Conservation (phyloP, 2,113 vertebrate species). For the Diphyllodes magnificus region DNA sequence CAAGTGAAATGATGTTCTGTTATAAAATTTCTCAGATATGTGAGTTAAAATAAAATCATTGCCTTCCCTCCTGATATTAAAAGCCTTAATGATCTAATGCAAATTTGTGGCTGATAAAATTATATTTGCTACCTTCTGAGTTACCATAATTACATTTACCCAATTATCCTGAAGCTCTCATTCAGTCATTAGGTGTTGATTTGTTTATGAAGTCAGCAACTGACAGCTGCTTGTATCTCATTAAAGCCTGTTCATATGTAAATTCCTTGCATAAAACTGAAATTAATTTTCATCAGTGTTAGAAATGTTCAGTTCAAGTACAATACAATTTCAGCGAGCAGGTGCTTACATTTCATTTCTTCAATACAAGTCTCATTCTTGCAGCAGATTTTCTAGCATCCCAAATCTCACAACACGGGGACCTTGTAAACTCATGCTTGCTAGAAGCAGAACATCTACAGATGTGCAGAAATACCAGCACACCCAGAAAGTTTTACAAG, state of each 20-base stretch:
- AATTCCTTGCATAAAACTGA: constrained; percentile 73
- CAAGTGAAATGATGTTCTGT: background rate
- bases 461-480: constrained; percentile 11
- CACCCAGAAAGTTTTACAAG: background rate
- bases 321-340: constrained; percentile 54
- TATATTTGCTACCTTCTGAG: constrained; percentile 69
- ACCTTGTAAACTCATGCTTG: background rate
- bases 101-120: constrained; percentile 64
- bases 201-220: constrained; percentile 76
- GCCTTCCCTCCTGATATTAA: constrained; percentile 43
- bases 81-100: constrained; percentile 48
- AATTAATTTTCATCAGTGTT: constrained; percentile 75
- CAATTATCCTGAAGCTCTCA: constrained; percentile 71
- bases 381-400: background rate
- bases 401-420: background rate
- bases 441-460: constrained; percentile 6
- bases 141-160: constrained; percentile 73
- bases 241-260: constrained; percentile 76
- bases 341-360: constrained; percentile 49
- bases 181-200: constrained; percentile 76
- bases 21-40: constrained; percentile 13
- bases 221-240: constrained; percentile 77
- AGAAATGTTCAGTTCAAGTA: constrained; percentile 62
- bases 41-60: constrained; percentile 35
- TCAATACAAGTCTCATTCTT: background rate